phyloP scores from a whole-genome alignment of 1,140 invertebrate genomes.

The Cherax quadricarinatus region DNA sequence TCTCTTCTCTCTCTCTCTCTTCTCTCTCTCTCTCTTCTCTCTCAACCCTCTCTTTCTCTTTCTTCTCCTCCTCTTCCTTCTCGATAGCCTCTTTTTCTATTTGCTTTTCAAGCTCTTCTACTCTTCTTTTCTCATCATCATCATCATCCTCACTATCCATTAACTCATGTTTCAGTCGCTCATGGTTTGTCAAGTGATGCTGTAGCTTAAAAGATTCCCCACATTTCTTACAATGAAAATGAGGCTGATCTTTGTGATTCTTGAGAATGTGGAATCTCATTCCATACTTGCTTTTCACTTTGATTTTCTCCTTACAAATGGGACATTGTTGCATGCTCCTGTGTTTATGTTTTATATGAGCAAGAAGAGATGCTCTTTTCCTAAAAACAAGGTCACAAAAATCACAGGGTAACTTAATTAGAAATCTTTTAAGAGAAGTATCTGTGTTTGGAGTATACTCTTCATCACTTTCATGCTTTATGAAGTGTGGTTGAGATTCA shows the following conservation, averaged over 20 bases:
- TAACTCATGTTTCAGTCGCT: conserved; percentile 56
- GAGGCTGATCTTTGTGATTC: conserved; percentile 66
- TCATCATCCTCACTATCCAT: conserved; percentile 50
- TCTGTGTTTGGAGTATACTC: conserved; percentile 24
- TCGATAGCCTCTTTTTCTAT: conserved; percentile 22
- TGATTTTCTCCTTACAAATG: conserved; percentile 71
- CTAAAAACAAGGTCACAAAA: conserved; percentile 68
- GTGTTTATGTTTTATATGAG: conserved; percentile 71
- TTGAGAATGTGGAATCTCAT: conserved; percentile 73
- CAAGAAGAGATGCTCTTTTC: conserved; percentile 64
- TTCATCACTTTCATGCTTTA: conserved; percentile 22
- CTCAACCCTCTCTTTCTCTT: conserved; percentile 20
- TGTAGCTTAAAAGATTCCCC: conserved; percentile 66
- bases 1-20: conserved; percentile 17
- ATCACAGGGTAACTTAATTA: conserved; percentile 66
- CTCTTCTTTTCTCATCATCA: not conserved
- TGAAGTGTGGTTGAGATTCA: conserved; percentile 28
- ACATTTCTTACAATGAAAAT: conserved; percentile 68
- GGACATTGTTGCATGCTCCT: conserved; percentile 64
- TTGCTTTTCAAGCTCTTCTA: conserved; percentile 7
- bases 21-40: conserved; percentile 33
- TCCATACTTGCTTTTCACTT: conserved; percentile 68
- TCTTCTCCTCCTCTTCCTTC: not conserved
- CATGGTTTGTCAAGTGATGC: conserved; percentile 72
- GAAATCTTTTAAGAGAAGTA: conserved; percentile 17